Conservation (phyloP, 2,113 vertebrate species). For the Eublepharis macularius region DNA sequence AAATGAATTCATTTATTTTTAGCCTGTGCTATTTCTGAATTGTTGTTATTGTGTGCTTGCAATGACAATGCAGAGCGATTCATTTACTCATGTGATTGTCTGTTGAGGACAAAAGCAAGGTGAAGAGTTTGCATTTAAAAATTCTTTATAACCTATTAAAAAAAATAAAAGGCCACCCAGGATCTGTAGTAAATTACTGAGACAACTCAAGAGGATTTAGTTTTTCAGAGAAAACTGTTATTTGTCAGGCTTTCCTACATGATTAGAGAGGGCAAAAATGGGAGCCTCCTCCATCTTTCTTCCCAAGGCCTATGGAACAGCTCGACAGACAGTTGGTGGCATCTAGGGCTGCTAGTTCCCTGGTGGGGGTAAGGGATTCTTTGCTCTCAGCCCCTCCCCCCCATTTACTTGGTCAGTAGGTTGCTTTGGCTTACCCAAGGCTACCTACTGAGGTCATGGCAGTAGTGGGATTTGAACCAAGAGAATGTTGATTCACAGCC, state of each 20-base stretch:
- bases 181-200: not conserved
- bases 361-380: too few relatives aligned
- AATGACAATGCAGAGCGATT: not conserved
- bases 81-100: constrained; percentile 20
- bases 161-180: not conserved
- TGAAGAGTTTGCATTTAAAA: not conserved
- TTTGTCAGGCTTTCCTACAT: not conserved
- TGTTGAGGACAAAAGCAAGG: not conserved
- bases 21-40: not conserved
- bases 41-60: constrained; percentile 26
- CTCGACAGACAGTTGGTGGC: not conserved
- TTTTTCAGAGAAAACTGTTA: not conserved
- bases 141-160: not conserved
- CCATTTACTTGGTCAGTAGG: too few relatives aligned
- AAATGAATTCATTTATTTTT: constrained; percentile 34
- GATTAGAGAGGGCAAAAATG: not conserved
- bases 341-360: too few relatives aligned
- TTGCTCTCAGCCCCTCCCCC: too few relatives aligned
- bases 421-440: too few relatives aligned
- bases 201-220: not conserved
- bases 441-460: too few relatives aligned
- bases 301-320: not conserved
- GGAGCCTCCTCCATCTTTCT: not conserved
- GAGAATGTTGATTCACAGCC: too few relatives aligned
- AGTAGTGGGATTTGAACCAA: too few relatives aligned